Base-by-base conservation (phyloP, 2,888 invertebrate genomes). In the Camponotus fellah region DNA sequence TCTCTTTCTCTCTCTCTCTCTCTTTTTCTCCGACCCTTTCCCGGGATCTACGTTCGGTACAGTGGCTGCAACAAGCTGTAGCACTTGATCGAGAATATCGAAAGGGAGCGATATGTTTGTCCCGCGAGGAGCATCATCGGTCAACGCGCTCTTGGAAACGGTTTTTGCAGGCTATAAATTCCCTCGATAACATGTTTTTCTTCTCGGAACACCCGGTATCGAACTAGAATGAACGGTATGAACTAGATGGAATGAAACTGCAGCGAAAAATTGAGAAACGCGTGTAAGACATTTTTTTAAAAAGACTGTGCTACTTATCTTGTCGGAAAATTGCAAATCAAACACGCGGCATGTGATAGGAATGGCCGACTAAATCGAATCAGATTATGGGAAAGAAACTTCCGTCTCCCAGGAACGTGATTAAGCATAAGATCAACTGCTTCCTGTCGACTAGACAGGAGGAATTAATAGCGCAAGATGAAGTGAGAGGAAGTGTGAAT, bases 21-120 rank as follows among this genome's bases (percentile, higher is more conserved):
- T 75, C 43, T 53, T 76, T 72, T 86, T 69, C 62, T 40, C 56
- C 82, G 79, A 66, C 46, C 53, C 87, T 79, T 83, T 72, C 81
- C 32, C 68, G 58, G 26, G 68, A 71, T 66, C 56, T 60, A 69
- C 58, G 72, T 34, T 76, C 86, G 91, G 93, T 93, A 93, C 93
- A 92, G 92, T 92, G 92, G 91, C 91, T 91, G 93, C 91, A 82
- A 90, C 91, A 92, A 92, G 92, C 94, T 93, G 89, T 93, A 91
- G 91, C 91, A 92, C 85, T 83, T 83, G 84, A 82, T 86, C 85
- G 53, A 84, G 77, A 84, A 84, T 65, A 40, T 17, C 49, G 64
- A 43, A 17, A 71, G 68, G 65, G 32, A 32, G 49, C 26, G 26
- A 26, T 26, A 56, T 69, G 74, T 49, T 34, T 60, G 56, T 12